These are phyloP conservation scores for Drosophila seguyi DNA, from an alignment of 1,140 invertebrate genomes.

Conservation along the genomic window DNA sequence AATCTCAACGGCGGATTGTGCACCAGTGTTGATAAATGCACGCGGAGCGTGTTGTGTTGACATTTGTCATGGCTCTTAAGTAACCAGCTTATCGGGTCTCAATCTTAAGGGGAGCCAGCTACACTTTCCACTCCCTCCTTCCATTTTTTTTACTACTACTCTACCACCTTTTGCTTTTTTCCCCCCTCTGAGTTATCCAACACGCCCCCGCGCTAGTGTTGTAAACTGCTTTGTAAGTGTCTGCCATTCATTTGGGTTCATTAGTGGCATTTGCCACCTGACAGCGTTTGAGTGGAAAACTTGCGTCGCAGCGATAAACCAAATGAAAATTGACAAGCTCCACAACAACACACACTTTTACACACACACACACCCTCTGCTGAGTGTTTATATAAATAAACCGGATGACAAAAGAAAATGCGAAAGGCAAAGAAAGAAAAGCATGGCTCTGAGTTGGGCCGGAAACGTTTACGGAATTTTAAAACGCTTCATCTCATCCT, in stretches of 20 bases:
- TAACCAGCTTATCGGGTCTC: constrained; percentile 53
- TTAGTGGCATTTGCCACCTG: constrained; percentile 50
- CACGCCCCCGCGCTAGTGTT: constrained; percentile 33
- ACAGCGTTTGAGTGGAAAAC: constrained; percentile 36
- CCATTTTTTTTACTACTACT: neutral
- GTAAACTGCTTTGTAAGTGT: constrained; percentile 47
- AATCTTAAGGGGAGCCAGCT: constrained; percentile 21
- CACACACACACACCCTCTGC: constrained; percentile 6
- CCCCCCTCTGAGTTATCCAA: neutral
- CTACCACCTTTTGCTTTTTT: no score
- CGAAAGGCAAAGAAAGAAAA: constrained; percentile 18
- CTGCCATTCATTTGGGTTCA: constrained; percentile 48
- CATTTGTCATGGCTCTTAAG: constrained; percentile 51
- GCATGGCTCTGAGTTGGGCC: constrained; percentile 21
- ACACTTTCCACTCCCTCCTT: neutral
- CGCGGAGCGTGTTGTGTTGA: constrained; percentile 51
- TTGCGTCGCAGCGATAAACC: constrained; percentile 30
- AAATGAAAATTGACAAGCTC: constrained; percentile 71
- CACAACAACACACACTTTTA: neutral
- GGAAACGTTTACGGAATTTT: constrained; percentile 69
- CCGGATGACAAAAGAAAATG: constrained; percentile 57
- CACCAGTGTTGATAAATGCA: constrained; percentile 77
- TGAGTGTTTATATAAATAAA: constrained; percentile 52
- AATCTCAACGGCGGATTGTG: constrained; percentile 61
- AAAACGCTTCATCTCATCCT: constrained; percentile 51